Evolutionary conservation across 2,888 invertebrate genomes (phyloP).

Genomic region (Ophion slaviceki): DNA sequence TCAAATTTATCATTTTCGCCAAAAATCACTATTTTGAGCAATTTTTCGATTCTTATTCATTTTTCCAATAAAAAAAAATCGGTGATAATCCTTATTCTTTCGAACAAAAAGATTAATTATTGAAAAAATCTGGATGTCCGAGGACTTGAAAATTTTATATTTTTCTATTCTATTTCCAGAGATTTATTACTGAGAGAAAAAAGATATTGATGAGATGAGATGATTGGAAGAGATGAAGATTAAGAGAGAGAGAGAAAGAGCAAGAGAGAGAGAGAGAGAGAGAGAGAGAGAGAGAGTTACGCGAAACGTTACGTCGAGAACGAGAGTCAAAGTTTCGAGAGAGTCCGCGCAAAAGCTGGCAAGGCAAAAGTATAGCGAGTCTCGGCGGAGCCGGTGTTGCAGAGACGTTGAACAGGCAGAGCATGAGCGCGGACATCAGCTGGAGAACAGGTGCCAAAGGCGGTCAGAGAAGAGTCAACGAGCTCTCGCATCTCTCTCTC

Average conservation of each 20-base stretch:
- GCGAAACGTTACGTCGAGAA: neutral
- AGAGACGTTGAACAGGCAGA: conserved; percentile 7
- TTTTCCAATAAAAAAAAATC: too few relatives aligned
- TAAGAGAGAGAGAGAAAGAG: conserved; percentile 24
- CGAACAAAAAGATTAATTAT: too few relatives aligned
- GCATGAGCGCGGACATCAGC: conserved; percentile 78
- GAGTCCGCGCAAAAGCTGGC: conserved; percentile 16
- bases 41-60: too few relatives aligned
- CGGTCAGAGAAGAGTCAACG: conserved; percentile 67
- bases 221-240: neutral
- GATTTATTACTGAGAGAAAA: too few relatives aligned
- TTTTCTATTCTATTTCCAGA: too few relatives aligned
- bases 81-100: too few relatives aligned
- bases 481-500: conserved; percentile 34
- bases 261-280: neutral
- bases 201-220: conserved; percentile 27
- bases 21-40: too few relatives aligned
- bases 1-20: too few relatives aligned
- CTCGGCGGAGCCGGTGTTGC: conserved; percentile 64
- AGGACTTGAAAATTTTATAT: too few relatives aligned
- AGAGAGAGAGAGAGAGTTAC: too few relatives aligned
- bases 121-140: too few relatives aligned
- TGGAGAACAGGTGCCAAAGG: conserved; percentile 82
- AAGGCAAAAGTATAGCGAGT: conserved; percentile 23
- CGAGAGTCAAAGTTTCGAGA: neutral